A percentile compares a stretch with the other conserved stretches of the same genome.
Conservation (phyloP, 2,797 vertebrate genomes). For the Anguilla megastoma region DNA sequence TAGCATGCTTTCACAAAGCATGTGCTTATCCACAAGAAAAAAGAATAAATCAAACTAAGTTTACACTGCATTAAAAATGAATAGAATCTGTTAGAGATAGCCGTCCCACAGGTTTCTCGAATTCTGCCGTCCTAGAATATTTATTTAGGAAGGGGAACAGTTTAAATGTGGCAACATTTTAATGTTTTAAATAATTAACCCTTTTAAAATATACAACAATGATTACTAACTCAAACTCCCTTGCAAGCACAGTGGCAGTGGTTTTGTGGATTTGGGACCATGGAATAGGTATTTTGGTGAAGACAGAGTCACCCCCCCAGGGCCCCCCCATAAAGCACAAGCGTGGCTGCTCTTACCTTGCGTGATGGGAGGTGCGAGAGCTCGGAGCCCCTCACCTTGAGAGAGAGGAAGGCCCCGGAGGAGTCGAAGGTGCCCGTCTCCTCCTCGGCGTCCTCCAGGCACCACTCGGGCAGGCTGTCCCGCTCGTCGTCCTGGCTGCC, state of each 20-base stretch:
- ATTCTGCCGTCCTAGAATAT: too few species aligned
- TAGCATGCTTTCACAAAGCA: too few species aligned
- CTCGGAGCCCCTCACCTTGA: conserved; percentile 78
- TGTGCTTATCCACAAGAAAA: too few species aligned
- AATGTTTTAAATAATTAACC: too few species aligned
- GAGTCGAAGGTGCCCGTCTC: conserved; percentile 99
- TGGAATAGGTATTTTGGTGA: neutral
- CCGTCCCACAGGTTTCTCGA: too few species aligned
- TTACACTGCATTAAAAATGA: too few species aligned
- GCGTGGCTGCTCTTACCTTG: conserved; percentile 35
- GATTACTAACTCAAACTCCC: too few species aligned
- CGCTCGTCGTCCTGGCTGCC: conserved; percentile 93
- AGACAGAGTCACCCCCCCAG: neutral
- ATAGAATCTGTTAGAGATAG: too few species aligned
- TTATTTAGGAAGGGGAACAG: too few species aligned
- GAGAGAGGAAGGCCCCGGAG: conserved; percentile 92
- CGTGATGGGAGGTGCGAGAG: conserved; percentile 33
- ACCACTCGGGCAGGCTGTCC: conserved; percentile 96
- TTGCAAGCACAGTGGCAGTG: neutral
- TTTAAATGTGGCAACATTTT: too few species aligned
- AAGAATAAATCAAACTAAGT: too few species aligned
- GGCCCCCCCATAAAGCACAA: neutral
- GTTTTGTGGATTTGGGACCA: neutral
- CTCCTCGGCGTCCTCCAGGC: conserved; percentile 94
- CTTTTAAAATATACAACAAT: too few species aligned